Evolutionary conservation across 2,113 vertebrate genomes (phyloP).

Genomic region (Ictidomys tridecemlineatus): DNA sequence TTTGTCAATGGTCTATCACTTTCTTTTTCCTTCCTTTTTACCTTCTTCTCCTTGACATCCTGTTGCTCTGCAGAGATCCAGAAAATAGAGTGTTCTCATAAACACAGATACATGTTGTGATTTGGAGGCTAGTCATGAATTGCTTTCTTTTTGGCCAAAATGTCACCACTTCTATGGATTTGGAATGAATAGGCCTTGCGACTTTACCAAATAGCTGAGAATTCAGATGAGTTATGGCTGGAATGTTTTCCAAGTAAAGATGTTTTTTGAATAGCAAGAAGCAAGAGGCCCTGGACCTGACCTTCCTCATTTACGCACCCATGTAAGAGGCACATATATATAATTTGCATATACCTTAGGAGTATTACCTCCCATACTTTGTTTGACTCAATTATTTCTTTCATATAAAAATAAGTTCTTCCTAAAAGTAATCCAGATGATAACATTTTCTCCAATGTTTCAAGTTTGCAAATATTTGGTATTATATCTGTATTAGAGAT

Average conservation of each 20-base stretch:
- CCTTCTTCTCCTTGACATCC: constrained; percentile 96
- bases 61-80: constrained; percentile 96
- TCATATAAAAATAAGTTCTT: not conserved
- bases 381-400: constrained; percentile 8
- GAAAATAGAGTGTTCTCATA: constrained; percentile 90
- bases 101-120: constrained; percentile 91
- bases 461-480: not conserved
- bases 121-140: constrained; percentile 93
- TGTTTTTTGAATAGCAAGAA: constrained; percentile 84
- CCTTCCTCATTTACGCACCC: not conserved
- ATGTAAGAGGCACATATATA: not conserved
- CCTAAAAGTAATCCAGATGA: constrained; percentile 4
- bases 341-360: not conserved
- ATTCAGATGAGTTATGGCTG: constrained; percentile 91
- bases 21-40: constrained; percentile 91
- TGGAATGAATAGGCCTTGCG: constrained; percentile 89
- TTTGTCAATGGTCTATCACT: not conserved
- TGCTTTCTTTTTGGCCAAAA: constrained; percentile 90
- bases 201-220: constrained; percentile 93
- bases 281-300: not conserved
- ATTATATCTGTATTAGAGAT: not conserved
- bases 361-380: not conserved
- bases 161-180: constrained; percentile 92
- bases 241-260: constrained; percentile 90
- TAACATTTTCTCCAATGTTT: not conserved